Evolutionary conservation across 2,888 invertebrate genomes (phyloP).

Genomic region (Sarcophaga subvicina): DNA sequence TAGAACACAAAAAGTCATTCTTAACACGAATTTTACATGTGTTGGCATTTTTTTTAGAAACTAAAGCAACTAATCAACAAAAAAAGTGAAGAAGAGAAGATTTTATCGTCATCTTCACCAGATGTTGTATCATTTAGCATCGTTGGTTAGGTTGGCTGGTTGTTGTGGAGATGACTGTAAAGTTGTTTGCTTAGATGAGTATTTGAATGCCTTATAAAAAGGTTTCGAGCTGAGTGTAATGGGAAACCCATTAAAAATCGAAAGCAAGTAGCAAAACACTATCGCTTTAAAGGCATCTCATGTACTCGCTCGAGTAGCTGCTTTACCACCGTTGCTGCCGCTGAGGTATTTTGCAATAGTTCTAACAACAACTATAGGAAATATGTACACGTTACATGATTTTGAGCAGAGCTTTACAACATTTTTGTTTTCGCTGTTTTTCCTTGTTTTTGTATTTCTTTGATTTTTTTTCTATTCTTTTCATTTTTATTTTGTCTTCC

Average conservation of each 20-base stretch:
- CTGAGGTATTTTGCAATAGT: slow-evolving; percentile 1
- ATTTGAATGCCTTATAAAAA: slow-evolving; percentile 40
- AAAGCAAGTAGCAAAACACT: slow-evolving; percentile 68
- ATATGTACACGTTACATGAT: slow-evolving; percentile 45
- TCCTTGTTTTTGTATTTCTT: slow-evolving; percentile 3
- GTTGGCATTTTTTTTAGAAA: slow-evolving; percentile 62
- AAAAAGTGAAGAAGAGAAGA: slow-evolving; percentile 34
- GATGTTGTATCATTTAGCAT: slow-evolving; percentile 63
- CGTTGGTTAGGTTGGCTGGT: slow-evolving; percentile 42
- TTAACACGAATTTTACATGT: slow-evolving; percentile 64
- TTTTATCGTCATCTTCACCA: slow-evolving; percentile 66
- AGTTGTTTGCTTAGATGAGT: slow-evolving; percentile 12
- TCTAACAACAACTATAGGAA: slow-evolving; percentile 39
- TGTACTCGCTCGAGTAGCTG: slow-evolving; percentile 39
- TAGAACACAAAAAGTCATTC: slow-evolving; percentile 48
- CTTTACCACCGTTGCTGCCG: slow-evolving; percentile 3
- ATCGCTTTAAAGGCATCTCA: slow-evolving; percentile 62
- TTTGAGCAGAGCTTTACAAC: slow-evolving; percentile 46
- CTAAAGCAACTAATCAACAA: slow-evolving; percentile 40
- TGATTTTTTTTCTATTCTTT: neutral
- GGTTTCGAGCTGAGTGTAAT: slow-evolving; percentile 56
- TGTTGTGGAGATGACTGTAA: neutral
- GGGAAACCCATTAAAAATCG: slow-evolving; percentile 66
- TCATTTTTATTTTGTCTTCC: neutral
- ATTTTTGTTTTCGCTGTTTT: slow-evolving; percentile 17